Conservation (phyloP, 1,140 invertebrate genomes). For the Trichoplusia ni region DNA sequence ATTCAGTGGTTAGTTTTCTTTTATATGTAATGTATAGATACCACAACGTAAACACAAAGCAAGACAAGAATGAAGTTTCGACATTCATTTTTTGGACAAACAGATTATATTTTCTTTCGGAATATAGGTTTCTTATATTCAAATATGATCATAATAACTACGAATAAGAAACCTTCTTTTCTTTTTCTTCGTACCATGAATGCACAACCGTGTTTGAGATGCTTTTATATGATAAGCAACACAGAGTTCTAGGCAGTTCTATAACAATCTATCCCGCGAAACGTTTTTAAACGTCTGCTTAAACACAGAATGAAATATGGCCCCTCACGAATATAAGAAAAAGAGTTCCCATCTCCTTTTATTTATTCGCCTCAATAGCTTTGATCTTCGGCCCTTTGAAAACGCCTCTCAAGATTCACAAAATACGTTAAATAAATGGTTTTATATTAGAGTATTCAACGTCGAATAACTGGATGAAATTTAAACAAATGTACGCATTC, state of each 20-base stretch:
- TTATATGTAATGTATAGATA: constrained; percentile 27
- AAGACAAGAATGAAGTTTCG: too few species aligned
- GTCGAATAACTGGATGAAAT: constrained; percentile 43
- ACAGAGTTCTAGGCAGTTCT: too few species aligned
- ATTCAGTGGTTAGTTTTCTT: not conserved
- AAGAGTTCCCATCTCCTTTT: constrained; percentile 53
- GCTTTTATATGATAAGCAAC: too few species aligned
- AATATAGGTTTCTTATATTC: too few species aligned
- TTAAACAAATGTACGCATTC: constrained; percentile 37
- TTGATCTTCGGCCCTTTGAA: constrained; percentile 66
- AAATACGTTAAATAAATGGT: constrained; percentile 60
- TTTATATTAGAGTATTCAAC: constrained; percentile 32
- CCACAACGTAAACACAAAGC: too few species aligned
- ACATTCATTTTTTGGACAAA: too few species aligned
- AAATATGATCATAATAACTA: too few species aligned
- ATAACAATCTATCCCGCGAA: not conserved
- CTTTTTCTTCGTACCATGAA: too few species aligned
- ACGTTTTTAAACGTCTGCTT: not conserved
- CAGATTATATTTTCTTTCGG: too few species aligned
- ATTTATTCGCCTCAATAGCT: constrained; percentile 65
- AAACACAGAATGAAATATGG: constrained; percentile 46
- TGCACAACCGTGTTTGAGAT: too few species aligned
- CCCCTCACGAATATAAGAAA: constrained; percentile 52
- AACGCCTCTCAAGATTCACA: constrained; percentile 60
- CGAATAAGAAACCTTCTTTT: too few species aligned